These are phyloP conservation scores for Sternotherus odoratus DNA, from an alignment of 2,797 vertebrate genomes.

Conservation along the genomic window DNA sequence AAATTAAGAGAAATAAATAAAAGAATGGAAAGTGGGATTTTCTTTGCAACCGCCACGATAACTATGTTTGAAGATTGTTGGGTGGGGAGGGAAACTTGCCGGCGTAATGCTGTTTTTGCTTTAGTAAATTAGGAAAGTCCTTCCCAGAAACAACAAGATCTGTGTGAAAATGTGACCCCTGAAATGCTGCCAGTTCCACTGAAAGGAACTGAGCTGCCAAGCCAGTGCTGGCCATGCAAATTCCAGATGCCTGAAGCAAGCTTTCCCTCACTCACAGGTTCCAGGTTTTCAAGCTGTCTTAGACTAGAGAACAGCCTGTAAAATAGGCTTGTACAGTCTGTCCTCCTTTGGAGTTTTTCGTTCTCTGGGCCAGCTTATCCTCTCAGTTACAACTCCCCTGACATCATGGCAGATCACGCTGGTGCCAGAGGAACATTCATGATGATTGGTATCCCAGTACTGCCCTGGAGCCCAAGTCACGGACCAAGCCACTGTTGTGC, in stretches of 20 bases:
- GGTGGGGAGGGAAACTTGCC: neutral
- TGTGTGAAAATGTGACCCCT: neutral
- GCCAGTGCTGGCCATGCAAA: neutral
- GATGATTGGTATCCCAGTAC: neutral
- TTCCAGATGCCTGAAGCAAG: neutral
- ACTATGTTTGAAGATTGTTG: neutral
- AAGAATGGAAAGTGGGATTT: neutral
- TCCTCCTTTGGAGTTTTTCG: neutral
- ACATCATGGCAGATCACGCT: neutral
- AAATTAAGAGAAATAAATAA: accelerated
- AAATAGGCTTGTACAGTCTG: neutral
- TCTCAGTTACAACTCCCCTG: neutral
- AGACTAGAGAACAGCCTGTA: neutral
- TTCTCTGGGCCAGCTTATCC: neutral
- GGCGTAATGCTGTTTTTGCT: neutral
- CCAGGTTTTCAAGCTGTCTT: neutral
- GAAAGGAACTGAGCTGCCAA: neutral
- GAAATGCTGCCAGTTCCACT: neutral
- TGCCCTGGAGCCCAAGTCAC: neutral
- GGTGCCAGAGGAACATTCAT: neutral
- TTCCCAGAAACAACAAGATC: neutral
- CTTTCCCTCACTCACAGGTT: neutral
- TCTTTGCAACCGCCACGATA: neutral
- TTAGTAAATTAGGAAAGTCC: neutral
- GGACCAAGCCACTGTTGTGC: neutral